Evolutionary conservation across 1,140 invertebrate species (phyloP).

Genomic region (Forficula auricularia): DNA sequence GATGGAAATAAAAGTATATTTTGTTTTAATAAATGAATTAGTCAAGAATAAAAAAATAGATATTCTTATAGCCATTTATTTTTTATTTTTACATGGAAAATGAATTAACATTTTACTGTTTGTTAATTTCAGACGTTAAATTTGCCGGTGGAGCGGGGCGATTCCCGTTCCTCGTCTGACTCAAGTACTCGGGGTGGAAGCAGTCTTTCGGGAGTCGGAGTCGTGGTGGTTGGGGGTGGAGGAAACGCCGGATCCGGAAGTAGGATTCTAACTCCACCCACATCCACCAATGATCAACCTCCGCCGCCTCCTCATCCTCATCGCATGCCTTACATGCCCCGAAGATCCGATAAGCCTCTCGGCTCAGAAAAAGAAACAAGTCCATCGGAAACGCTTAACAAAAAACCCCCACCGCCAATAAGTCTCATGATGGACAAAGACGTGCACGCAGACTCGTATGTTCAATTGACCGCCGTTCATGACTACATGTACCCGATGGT

Average conservation of each 20-base stretch:
- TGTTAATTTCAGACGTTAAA: constrained; percentile 50
- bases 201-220: constrained; percentile 9
- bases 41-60: too few relatives aligned
- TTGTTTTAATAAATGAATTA: too few relatives aligned
- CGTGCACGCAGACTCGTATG: constrained; percentile 44
- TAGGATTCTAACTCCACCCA: constrained; percentile 21
- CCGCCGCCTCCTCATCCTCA: constrained; percentile 25
- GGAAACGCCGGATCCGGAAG: constrained; percentile 18
- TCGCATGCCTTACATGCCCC: constrained; percentile 30
- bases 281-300: constrained; percentile 21
- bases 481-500: constrained; percentile 69
- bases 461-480: constrained; percentile 63
- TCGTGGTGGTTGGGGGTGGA: constrained; percentile 1
- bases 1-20: too few relatives aligned
- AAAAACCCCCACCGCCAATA: not conserved
- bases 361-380: constrained; percentile 11
- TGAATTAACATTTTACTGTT: too few relatives aligned
- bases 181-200: constrained; percentile 30
- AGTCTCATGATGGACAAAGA: constrained; percentile 23
- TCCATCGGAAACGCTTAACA: constrained; percentile 4
- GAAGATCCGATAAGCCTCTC: constrained; percentile 1
- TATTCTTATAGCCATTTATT: too few relatives aligned
- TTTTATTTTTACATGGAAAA: too few relatives aligned
- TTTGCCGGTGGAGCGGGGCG: constrained; percentile 53
- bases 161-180: constrained; percentile 45